These are phyloP conservation scores for Podarcis cretensis DNA, from an alignment of 2,113 vertebrate species.

Conservation along the genomic window DNA sequence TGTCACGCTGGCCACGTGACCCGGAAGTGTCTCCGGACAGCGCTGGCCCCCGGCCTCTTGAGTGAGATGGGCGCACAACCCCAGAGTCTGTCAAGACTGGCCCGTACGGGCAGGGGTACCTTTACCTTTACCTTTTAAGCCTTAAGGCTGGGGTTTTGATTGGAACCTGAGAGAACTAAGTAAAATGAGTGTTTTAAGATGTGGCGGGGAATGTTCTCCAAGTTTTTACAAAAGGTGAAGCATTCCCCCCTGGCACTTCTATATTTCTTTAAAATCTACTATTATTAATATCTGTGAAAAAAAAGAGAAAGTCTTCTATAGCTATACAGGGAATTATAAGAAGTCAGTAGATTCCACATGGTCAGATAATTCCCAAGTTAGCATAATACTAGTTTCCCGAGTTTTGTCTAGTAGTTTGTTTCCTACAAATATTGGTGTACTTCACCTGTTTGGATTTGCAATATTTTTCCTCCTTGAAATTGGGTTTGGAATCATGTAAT, in stretches of 20 bases:
- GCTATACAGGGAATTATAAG: background rate
- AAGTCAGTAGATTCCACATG: background rate
- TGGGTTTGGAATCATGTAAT: background rate
- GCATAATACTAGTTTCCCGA: too few species aligned
- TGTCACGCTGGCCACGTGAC: too few species aligned
- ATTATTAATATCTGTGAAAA: background rate
- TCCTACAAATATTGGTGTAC: too few species aligned
- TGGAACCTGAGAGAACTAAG: background rate
- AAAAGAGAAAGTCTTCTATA: background rate
- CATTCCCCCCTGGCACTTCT: background rate
- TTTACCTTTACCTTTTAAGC: too few species aligned
- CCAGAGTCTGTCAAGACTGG: too few species aligned
- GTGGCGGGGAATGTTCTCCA: background rate
- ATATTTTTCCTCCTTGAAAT: background rate
- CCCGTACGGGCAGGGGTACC: too few species aligned
- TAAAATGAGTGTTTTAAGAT: background rate
- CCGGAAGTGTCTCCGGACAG: too few species aligned
- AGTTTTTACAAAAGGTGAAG: background rate
- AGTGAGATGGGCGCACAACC: too few species aligned
- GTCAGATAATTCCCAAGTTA: too few species aligned
- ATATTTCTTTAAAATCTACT: background rate
- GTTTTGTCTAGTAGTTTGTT: too few species aligned
- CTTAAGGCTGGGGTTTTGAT: background rate
- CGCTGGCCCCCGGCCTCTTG: too few species aligned
- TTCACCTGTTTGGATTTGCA: background rate